These are phyloP conservation scores for Prunella strophiata DNA, from an alignment of 2,797 vertebrate species.

Conservation along the genomic window DNA sequence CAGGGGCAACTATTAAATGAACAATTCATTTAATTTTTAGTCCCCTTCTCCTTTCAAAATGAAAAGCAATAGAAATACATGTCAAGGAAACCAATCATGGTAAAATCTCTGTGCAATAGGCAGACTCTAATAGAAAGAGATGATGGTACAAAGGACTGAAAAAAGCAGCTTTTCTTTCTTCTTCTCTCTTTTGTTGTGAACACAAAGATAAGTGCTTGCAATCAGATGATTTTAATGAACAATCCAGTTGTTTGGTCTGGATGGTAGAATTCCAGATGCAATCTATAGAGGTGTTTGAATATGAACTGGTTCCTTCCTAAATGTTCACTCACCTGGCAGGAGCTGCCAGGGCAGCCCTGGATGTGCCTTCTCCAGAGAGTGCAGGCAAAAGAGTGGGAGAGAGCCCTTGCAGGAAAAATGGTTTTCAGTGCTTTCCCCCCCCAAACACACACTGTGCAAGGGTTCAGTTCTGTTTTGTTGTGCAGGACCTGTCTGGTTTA, in stretches of 20 bases:
- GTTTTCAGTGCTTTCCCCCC: not conserved
- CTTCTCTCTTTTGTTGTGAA: constrained; percentile 37
- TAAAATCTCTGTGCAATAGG: constrained; percentile 47
- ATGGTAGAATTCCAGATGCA: not conserved
- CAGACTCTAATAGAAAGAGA: constrained; percentile 45
- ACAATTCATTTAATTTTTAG: constrained; percentile 74
- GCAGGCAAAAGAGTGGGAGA: not conserved
- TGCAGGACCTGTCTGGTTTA: not conserved
- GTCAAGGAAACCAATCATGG: constrained; percentile 63
- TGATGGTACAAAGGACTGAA: constrained; percentile 45
- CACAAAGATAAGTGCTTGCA: constrained; percentile 62
- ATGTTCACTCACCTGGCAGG: not conserved
- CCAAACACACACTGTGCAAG: rapidly evolving
- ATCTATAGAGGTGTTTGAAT: not conserved
- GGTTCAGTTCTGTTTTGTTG: not conserved
- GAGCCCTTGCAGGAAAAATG: not conserved
- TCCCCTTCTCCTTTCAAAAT: constrained; percentile 63
- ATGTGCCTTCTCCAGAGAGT: not conserved
- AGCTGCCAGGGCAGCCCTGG: not conserved
- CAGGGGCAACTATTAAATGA: constrained; percentile 67
- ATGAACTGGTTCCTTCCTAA: not conserved
- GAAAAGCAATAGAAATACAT: constrained; percentile 58
- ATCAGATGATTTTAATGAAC: constrained; percentile 53
- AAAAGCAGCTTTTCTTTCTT: not conserved
- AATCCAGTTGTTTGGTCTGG: constrained; percentile 36